Evolutionary conservation across 2,797 vertebrate genomes (phyloP).

Genomic region (Rousettus madagascariensis): DNA sequence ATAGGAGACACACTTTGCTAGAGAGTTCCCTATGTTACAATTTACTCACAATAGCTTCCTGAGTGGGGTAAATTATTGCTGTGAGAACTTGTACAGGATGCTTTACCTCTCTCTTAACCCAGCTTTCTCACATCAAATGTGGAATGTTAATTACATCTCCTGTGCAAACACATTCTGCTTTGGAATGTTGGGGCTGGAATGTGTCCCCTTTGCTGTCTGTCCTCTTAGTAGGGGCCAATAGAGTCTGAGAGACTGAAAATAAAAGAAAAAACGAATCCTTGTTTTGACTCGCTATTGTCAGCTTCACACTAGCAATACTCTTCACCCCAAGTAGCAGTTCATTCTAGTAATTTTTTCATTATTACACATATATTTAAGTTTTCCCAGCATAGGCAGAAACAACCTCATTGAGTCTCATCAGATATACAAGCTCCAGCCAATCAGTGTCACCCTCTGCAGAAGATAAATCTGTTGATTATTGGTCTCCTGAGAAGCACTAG

Average conservation of each 20-base stretch:
- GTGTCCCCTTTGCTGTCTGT: background rate
- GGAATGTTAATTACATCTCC: background rate
- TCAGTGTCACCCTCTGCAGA: background rate
- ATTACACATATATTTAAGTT: background rate
- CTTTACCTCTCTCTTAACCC: background rate
- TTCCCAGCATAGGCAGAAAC: background rate
- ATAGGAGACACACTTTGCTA: background rate
- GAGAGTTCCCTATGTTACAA: background rate
- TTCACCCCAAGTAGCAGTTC: background rate
- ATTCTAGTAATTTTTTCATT: background rate
- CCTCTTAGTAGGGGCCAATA: background rate
- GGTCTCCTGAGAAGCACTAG: background rate
- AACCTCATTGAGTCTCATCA: background rate
- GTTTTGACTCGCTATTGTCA: background rate
- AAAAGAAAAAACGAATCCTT: background rate
- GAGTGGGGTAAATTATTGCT: background rate
- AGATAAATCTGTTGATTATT: background rate
- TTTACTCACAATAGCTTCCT: background rate
- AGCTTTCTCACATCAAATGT: background rate
- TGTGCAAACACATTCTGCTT: background rate
- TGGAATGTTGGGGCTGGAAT: background rate
- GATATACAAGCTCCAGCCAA: background rate
- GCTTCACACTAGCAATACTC: background rate
- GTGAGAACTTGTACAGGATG: background rate
- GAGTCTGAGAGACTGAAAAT: background rate